A percentile compares a stretch with the other conserved stretches of the same genome.
Conservation (phyloP, 2,888 invertebrate genomes). For the Sinotaia quadrata region DNA sequence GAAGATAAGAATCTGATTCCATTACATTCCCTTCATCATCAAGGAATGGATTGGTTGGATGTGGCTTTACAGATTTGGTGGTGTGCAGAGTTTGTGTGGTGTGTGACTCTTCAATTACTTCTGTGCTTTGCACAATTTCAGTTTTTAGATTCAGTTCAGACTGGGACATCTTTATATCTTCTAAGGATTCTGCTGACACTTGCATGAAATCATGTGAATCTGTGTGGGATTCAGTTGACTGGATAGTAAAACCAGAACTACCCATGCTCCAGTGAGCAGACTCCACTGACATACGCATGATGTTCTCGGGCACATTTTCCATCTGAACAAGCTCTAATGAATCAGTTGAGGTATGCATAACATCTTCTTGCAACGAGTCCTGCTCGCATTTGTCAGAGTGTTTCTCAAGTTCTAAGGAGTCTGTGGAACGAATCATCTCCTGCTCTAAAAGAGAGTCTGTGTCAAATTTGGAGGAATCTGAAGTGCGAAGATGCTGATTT, state of each 20-base stretch:
- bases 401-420: slow-evolving; percentile 55
- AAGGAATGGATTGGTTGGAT: slow-evolving; percentile 47
- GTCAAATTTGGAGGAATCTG: slow-evolving; percentile 44
- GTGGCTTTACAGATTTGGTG: slow-evolving; percentile 31
- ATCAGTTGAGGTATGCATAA: slow-evolving; percentile 59
- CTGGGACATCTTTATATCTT: slow-evolving; percentile 21
- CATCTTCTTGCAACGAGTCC: slow-evolving; percentile 54
- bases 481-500: slow-evolving; percentile 39
- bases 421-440: slow-evolving; percentile 46
- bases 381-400: slow-evolving; percentile 38
- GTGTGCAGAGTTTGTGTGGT: neutral
- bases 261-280: slow-evolving; percentile 56
- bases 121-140: slow-evolving; percentile 6
- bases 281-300: slow-evolving; percentile 44
- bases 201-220: slow-evolving; percentile 65
- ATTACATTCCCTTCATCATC: slow-evolving; percentile 56
- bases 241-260: slow-evolving; percentile 62
- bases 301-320: slow-evolving; percentile 31
- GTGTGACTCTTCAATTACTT: slow-evolving; percentile 3
- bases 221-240: slow-evolving; percentile 55
- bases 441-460: slow-evolving; percentile 44
- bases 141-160: slow-evolving; percentile 23
- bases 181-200: slow-evolving; percentile 67
- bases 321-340: slow-evolving; percentile 48
- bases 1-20: slow-evolving; percentile 27